phyloP scores from a whole-genome alignment of 2,888 invertebrate species.

The Drosophila robusta region DNA sequence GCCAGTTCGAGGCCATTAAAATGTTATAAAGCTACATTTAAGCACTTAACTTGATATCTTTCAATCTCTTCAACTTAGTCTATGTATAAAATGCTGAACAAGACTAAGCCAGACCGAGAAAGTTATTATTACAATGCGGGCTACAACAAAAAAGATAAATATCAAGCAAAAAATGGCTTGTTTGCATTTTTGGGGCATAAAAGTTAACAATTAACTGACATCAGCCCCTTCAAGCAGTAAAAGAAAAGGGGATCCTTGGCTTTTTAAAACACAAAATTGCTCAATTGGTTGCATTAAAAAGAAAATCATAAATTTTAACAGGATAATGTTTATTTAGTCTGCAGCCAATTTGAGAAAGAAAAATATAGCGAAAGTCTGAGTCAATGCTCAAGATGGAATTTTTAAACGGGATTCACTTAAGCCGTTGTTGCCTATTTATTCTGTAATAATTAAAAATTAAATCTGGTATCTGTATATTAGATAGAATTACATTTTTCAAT shows the following conservation, averaged over 20 bases:
- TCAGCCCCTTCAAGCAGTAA: constrained; percentile 10
- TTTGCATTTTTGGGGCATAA: constrained; percentile 51
- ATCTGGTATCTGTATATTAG: background rate
- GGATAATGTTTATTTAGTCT: constrained; percentile 22
- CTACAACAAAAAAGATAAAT: constrained; percentile 27
- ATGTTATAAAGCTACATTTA: constrained; percentile 77
- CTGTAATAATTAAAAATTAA: background rate
- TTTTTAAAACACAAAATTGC: constrained; percentile 33
- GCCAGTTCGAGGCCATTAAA: constrained; percentile 61
- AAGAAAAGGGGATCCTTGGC: constrained; percentile 10
- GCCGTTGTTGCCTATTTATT: background rate
- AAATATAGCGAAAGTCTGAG: background rate
- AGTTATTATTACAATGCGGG: constrained; percentile 56
- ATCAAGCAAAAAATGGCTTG: constrained; percentile 30
- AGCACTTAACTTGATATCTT: constrained; percentile 76
- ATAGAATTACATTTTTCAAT: no score
- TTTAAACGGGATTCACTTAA: background rate
- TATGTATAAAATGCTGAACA: constrained; percentile 36
- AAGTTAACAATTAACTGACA: constrained; percentile 66
- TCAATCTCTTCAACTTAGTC: constrained; percentile 66
- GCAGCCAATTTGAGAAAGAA: background rate
- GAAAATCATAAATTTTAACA: constrained; percentile 24
- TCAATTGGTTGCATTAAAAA: constrained; percentile 50
- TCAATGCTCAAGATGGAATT: background rate
- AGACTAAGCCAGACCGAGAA: constrained; percentile 43